These are phyloP conservation scores for Brevimyrus niger DNA, from an alignment of 2,113 vertebrate genomes.

Conservation along the genomic window DNA sequence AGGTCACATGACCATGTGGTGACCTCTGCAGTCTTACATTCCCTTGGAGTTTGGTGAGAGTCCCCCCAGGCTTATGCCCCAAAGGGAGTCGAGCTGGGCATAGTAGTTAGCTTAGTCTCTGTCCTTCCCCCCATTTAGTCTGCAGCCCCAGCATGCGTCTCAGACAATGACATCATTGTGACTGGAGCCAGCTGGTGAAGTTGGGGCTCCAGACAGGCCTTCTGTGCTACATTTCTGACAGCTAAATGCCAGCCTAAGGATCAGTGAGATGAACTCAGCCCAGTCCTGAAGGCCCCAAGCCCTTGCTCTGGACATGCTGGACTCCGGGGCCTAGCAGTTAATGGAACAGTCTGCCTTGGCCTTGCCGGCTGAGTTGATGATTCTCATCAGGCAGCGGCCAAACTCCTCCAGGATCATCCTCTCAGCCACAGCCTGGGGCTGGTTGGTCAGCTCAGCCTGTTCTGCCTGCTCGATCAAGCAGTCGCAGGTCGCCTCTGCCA, in stretches of 20 bases:
- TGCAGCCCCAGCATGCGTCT: neutral
- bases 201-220: neutral
- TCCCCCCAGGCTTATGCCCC: neutral
- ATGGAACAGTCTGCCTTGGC: constrained; percentile 87
- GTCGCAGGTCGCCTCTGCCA: constrained; percentile 87
- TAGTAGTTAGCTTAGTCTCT: neutral
- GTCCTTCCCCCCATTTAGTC: neutral
- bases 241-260: neutral
- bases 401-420: constrained; percentile 94
- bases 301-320: neutral
- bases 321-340: constrained; percentile 68
- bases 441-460: constrained; percentile 74
- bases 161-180: neutral
- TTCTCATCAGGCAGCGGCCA: constrained; percentile 92
- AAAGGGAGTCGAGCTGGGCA: neutral
- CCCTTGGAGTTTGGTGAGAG: neutral
- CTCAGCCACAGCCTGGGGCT: constrained; percentile 78
- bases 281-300: neutral
- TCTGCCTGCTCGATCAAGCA: constrained; percentile 91
- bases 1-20: neutral
- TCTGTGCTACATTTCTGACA: neutral
- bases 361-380: constrained; percentile 92
- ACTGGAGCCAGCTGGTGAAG: neutral
- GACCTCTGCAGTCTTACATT: constrained; percentile 5
- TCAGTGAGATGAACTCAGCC: neutral